A percentile compares a stretch with the other conserved stretches of the same genome.
These are phyloP conservation scores for Stomatorhinus ivindoensis DNA, from an alignment of 2,113 vertebrate genomes.

Conservation along the genomic window DNA sequence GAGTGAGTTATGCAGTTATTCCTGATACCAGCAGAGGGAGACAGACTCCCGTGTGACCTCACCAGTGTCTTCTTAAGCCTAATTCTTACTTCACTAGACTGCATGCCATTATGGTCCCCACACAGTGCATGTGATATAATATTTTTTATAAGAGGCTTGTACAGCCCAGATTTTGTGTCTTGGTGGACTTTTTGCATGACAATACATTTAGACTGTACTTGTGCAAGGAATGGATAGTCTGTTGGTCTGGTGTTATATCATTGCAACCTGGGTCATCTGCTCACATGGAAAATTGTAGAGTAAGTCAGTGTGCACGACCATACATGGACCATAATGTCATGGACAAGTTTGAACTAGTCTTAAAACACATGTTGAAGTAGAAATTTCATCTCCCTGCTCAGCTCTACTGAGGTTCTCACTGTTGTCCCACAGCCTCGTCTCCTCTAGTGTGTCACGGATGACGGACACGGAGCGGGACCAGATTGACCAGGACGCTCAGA, in stretches of 20 bases:
- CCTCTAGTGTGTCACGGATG: slow-evolving; percentile 81
- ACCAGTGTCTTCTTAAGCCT: neutral
- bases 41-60: neutral
- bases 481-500: slow-evolving; percentile 95
- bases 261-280: neutral
- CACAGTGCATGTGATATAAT: neutral
- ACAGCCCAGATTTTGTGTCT: neutral
- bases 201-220: neutral
- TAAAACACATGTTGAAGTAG: neutral
- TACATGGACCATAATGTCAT: neutral
- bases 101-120: neutral
- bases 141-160: no score
- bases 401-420: neutral
- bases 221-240: neutral
- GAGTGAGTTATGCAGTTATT: neutral
- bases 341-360: neutral
- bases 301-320: neutral
- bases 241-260: neutral
- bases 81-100: neutral
- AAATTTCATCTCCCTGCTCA: neutral
- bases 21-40: slow-evolving; percentile 4
- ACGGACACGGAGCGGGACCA: slow-evolving; percentile 89
- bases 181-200: neutral
- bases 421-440: slow-evolving; percentile 64
- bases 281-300: neutral